Percentiles rank a stretch among this genome's conserved stretches.
Conservation (phyloP, 2,888 invertebrate species). For the Plagodis pulveraria region DNA sequence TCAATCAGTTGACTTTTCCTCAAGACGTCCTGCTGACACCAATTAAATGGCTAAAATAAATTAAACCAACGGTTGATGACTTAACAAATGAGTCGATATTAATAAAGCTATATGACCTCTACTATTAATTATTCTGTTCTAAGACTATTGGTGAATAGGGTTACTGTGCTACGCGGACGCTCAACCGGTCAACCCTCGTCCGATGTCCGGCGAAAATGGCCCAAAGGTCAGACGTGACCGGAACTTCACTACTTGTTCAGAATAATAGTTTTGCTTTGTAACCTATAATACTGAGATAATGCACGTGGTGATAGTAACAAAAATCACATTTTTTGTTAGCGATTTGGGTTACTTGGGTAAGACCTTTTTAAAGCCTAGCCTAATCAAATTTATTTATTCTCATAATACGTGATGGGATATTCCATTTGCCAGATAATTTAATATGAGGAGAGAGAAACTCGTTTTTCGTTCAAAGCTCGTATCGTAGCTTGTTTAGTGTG, state of each 20-base stretch:
- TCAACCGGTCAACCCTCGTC: slow-evolving; percentile 11
- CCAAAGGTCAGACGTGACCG: neutral
- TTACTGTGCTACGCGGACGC: slow-evolving; percentile 18
- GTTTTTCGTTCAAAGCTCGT: too few relatives aligned
- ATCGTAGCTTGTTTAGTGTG: too few relatives aligned
- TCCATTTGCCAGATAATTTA: too few relatives aligned
- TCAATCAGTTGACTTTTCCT: slow-evolving; percentile 3
- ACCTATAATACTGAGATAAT: too few relatives aligned
- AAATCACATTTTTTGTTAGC: too few relatives aligned
- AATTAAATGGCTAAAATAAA: slow-evolving; percentile 13
- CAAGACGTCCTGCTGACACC: slow-evolving; percentile 12
- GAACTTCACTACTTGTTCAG: neutral
- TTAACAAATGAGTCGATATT: slow-evolving; percentile 14
- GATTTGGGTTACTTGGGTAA: too few relatives aligned
- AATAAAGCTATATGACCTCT: slow-evolving; percentile 12
- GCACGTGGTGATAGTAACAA: too few relatives aligned
- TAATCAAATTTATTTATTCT: too few relatives aligned
- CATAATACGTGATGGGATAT: too few relatives aligned
- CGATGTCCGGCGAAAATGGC: slow-evolving; percentile 10
- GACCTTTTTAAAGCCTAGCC: too few relatives aligned
- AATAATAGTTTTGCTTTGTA: neutral
- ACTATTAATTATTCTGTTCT: too few relatives aligned
- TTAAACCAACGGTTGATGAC: slow-evolving; percentile 15
- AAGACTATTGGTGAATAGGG: slow-evolving; percentile 14
- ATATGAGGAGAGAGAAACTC: too few relatives aligned